Base-by-base conservation (phyloP, 1,140 invertebrate species). In the Zaprionus inermis region DNA sequence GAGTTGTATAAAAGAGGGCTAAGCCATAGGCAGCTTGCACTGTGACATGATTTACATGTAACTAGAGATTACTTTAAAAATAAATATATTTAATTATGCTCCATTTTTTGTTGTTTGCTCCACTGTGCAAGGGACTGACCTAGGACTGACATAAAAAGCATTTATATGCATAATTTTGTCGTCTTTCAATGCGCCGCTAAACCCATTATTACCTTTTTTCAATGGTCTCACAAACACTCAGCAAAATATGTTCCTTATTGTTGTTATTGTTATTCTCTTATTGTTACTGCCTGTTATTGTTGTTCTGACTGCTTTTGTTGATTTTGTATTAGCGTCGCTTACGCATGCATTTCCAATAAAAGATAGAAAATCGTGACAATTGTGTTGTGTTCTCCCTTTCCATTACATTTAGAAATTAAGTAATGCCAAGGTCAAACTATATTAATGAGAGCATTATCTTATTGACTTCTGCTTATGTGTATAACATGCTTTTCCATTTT, bases 301-400 rank as follows among this genome's bases (percentile, higher is more conserved):
- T 52, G 58, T 66, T 75, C 46, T 81, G 44, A 56, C 68, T 68
- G 71, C 51, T 28, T 28, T 28, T 64, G 79, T 64, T 71, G 49
- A 28, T 61, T 67, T 68, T 65, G 72, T 57, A 55, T 52, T 72
- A 77, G 66, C 55, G 41, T 14, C 52, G 55, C 72, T 79, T 70
- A 83, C 70, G 77, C 81, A 61, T 89, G 80, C 80, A 80, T 79
- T 83, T 88, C 71, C 61, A 79, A 73, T 81, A 77, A 89, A 83
- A 83, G 68, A 79, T 58, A 66, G 55, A 52, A 34, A 72, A 74
- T 72, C 68, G 51, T 57, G 72, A 54, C 63, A 71, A 85, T 76
- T 63, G 11, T 34, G 10, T 14, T 72, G 76, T 64, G 71, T 60
- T 4, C 18, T n/a, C 18, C 18, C 2, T 1, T 4, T 9, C 44